Percentiles rank a stretch among this genome's conserved stretches.
Conservation (phyloP, 92 coral and sea anemone genomes). For the Muricea muricata region DNA sequence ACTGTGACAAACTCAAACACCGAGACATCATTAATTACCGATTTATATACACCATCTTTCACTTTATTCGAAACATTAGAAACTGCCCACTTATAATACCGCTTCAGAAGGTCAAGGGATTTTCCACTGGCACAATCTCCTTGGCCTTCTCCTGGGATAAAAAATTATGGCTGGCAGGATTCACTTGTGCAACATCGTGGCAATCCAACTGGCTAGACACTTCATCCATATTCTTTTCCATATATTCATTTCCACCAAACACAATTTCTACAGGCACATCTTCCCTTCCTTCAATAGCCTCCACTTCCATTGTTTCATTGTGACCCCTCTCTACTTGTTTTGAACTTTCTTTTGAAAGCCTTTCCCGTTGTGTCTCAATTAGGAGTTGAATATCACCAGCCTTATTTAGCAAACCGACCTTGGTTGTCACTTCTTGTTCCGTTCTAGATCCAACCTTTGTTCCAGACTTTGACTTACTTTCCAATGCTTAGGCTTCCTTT, state of each 20-base stretch:
- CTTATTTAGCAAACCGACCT: not conserved
- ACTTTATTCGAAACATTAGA: conserved; percentile 33
- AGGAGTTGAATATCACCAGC: conserved; percentile 6
- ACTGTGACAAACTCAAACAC: conserved; percentile 42
- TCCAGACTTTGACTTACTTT: not conserved
- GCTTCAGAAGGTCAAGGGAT: too few species aligned
- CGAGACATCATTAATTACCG: conserved; percentile 32
- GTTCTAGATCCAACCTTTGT: not conserved
- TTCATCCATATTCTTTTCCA: conserved; percentile 1
- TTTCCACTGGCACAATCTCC: conserved; percentile 1
- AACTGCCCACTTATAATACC: conserved; percentile 46
- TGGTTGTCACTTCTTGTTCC: conserved; percentile 19
- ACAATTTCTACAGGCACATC: not conserved
- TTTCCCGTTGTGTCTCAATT: conserved; percentile 12
- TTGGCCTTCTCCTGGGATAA: conserved; percentile 35
- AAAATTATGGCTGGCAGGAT: too few species aligned
- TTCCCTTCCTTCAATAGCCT: conserved; percentile 11
- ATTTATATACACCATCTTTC: conserved; percentile 38
- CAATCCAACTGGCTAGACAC: too few species aligned
- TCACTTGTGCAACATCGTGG: too few species aligned
- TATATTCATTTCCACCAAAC: conserved; percentile 4
- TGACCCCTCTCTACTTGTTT: not conserved
- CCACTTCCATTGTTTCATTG: conserved; percentile 10
- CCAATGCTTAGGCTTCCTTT: conserved; percentile 38
- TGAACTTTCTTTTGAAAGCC: conserved; percentile 17